Conservation (phyloP, 2,888 invertebrate genomes). For the Drosophila monieri region DNA sequence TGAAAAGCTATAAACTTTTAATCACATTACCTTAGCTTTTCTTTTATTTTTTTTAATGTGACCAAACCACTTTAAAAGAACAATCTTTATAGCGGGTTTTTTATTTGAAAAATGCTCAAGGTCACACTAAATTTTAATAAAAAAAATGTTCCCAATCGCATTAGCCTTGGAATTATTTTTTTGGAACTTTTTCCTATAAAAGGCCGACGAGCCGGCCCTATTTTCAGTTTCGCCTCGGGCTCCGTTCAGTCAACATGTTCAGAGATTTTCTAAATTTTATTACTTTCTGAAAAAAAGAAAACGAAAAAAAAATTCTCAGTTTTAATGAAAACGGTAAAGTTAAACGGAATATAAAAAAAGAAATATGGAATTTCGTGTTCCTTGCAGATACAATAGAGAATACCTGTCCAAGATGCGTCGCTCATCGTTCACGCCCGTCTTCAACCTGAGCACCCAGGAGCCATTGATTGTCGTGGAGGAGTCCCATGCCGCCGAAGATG, state of each 20-base stretch:
- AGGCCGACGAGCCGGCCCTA: not conserved
- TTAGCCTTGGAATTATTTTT: no score
- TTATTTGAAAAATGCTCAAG: no score
- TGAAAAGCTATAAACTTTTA: no score
- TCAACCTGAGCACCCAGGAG: slow-evolving; percentile 87
- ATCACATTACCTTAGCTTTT: no score
- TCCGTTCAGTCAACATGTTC: not conserved
- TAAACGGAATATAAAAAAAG: slow-evolving; percentile 2
- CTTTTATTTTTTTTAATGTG: no score
- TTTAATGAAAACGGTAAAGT: no score
- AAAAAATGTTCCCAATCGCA: no score
- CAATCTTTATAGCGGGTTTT: no score
- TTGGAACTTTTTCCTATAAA: no score
- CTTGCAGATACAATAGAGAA: not conserved
- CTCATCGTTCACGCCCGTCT: slow-evolving; percentile 87
- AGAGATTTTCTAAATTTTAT: not conserved
- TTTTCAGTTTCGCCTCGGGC: not conserved
- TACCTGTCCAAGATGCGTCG: slow-evolving; percentile 86
- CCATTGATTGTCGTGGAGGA: slow-evolving; percentile 94
- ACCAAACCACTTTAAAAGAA: no score
- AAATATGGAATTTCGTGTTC: not conserved
- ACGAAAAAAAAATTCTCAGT: not conserved
- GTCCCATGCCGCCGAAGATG: slow-evolving; percentile 88
- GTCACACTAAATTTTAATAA: no score
- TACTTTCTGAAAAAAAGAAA: not conserved